A percentile compares a stretch with the other conserved stretches of the same genome.
Conservation (phyloP, 2,113 vertebrate genomes). For the Ochotona princeps region DNA sequence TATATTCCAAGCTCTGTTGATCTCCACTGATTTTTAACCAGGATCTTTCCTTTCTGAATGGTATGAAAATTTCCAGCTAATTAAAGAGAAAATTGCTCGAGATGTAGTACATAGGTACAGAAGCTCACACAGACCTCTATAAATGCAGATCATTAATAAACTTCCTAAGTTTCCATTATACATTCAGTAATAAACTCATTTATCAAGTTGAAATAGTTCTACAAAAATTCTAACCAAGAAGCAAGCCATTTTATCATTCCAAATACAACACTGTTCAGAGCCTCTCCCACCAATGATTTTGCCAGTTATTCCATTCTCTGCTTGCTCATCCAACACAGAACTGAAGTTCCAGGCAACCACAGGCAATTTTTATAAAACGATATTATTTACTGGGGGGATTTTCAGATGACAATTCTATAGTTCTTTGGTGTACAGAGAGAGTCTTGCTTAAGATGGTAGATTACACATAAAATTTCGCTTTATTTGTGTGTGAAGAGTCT, state of each 20-base stretch:
- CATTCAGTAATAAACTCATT: not conserved
- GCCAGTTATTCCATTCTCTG: not conserved
- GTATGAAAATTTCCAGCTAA: slow-evolving; percentile 18
- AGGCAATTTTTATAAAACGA: not conserved
- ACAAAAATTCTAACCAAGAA: not conserved
- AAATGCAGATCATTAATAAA: slow-evolving; percentile 1
- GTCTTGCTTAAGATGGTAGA: not conserved
- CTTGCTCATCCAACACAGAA: not conserved
- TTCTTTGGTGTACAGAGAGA: not conserved
- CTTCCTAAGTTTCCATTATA: slow-evolving; percentile 2
- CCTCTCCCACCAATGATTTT: not conserved
- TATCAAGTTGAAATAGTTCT: not conserved
- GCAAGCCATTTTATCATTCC: not conserved
- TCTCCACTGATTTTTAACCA: not conserved
- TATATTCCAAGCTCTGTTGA: not conserved
- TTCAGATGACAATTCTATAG: not conserved
- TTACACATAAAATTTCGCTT: not conserved
- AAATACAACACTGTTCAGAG: not conserved
- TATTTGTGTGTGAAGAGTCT: not conserved
- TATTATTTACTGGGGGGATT: not conserved
- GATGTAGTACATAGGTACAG: not conserved
- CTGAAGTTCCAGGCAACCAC: not conserved
- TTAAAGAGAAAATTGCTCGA: not conserved
- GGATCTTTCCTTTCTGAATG: slow-evolving; percentile 48
- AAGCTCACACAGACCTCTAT: not conserved